Base-by-base conservation (phyloP, 2,797 vertebrate species). In the Macrochelys suwanniensis region DNA sequence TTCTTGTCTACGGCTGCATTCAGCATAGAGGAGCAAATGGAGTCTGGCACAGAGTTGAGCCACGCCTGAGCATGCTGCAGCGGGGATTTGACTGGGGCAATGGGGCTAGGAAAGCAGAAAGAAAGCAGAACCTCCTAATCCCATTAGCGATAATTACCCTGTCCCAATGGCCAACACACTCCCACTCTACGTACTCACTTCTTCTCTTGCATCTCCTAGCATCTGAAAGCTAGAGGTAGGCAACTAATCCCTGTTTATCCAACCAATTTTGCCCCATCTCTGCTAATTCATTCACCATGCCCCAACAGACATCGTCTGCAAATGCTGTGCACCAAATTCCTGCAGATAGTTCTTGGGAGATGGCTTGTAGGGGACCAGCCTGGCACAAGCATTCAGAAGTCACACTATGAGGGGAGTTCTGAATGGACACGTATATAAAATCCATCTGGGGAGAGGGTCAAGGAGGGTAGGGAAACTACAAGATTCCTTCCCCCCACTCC, bases 11-110 rank as follows among this genome's bases (percentile, higher is more conserved):
- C 87, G 28, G 2, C 90, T 71, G 82, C 71, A 74, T 45, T 45
- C 51, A 11, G 1, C 21, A 11, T 8, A 33, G 81, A 12, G 56
- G 23, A 25, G 54, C 13, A 13, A 53, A 1, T 8, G 1, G 26
- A 1, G 5, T 0, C 0, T 0, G 16, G n/a, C 3, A 3, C 0
- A 5, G 0, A 25, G 11, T 23, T 26, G 42, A 47, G 80, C 74
- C 65, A 13, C 42, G 57, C 12, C 81, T 59, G 2, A 82, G 80
- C 54, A 47, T 4, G 17, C 16, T 37, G 25, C 26, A 45, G 28
- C 37, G 17, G 53, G 12, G 53, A 7, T 4, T 4, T 33, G 13
- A 61, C 59, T 7, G 61, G 31, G 31, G 59, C 59, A 61, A 65
- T 17, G 13, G 7, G 61, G 33, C 33, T 65, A 65, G 33, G 33